These are phyloP conservation scores for Atethmia centrago DNA, from an alignment of 2,888 invertebrate species.

Conservation along the genomic window DNA sequence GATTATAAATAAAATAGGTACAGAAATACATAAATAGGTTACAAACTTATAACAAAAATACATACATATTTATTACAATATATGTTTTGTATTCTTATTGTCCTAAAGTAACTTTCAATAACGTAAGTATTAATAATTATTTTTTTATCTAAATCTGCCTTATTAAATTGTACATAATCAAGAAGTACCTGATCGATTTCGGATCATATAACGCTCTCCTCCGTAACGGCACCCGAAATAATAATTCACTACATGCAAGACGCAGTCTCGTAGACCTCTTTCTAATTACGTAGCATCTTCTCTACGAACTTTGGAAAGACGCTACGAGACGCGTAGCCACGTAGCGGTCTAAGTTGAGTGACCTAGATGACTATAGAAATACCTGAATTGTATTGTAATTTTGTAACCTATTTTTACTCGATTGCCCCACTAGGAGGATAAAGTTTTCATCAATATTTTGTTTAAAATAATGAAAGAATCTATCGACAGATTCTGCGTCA, in stretches of 20 bases:
- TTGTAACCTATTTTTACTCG: not conserved
- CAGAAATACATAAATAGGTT: no score
- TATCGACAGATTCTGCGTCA: not conserved
- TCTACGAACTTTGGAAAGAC: constrained; percentile 8
- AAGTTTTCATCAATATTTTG: not conserved
- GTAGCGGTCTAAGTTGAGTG: not conserved
- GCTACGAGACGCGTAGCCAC: constrained; percentile 29
- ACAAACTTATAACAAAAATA: no score
- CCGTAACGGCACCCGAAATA: not conserved
- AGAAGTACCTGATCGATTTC: not conserved
- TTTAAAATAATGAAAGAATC: not conserved
- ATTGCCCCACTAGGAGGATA: not conserved
- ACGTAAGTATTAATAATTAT: not conserved
- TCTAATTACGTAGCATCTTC: constrained; percentile 9
- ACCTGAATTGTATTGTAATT: not conserved
- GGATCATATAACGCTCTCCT: not conserved
- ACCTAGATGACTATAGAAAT: not conserved
- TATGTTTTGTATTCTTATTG: no score
- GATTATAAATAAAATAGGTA: no score
- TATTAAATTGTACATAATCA: not conserved
- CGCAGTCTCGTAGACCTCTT: not conserved
- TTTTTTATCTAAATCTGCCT: not conserved
- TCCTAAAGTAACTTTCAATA: not conserved
- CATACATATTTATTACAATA: no score
- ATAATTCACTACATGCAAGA: not conserved